Conservation (phyloP, 2,797 vertebrate species). For the Gephyroberyx darwinii region DNA sequence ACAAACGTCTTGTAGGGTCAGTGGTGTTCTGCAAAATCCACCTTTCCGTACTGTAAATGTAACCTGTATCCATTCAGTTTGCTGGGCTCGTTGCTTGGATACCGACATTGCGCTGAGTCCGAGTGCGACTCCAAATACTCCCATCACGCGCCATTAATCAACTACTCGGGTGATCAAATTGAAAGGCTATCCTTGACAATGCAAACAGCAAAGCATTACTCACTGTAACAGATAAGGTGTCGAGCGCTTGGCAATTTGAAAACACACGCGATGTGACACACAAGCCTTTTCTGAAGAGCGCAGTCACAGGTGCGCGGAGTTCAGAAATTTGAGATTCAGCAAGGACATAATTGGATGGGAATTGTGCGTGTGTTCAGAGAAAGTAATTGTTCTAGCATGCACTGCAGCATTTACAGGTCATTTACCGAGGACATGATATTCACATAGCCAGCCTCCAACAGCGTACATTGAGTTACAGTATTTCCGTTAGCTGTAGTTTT, state of each 20-base stretch:
- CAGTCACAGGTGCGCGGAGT: slow-evolving; percentile 42
- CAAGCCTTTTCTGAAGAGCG: background rate
- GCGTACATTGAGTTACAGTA: background rate
- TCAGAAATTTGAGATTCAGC: slow-evolving; percentile 56
- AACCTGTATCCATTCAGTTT: slow-evolving; percentile 10
- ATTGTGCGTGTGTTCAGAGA: slow-evolving; percentile 30
- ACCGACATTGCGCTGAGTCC: slow-evolving; percentile 40
- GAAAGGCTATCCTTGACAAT: slow-evolving; percentile 14
- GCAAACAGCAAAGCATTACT: slow-evolving; percentile 13
- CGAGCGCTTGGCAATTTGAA: slow-evolving; percentile 6
- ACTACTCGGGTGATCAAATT: slow-evolving; percentile 17
- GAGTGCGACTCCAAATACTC: slow-evolving; percentile 30
- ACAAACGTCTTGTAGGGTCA: background rate
- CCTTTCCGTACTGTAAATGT: slow-evolving; percentile 2
- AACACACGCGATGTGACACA: background rate
- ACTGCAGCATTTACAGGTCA: slow-evolving; percentile 38
- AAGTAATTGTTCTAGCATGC: slow-evolving; percentile 39
- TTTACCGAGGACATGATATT: slow-evolving; percentile 4
- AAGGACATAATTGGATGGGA: slow-evolving; percentile 19
- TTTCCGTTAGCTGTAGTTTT: slow-evolving; percentile 2
- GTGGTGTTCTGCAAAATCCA: slow-evolving; percentile 16
- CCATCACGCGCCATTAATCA: slow-evolving; percentile 43
- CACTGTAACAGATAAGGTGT: slow-evolving; percentile 16
- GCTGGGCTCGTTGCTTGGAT: slow-evolving; percentile 64
- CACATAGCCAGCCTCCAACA: background rate